A percentile compares a stretch with the other conserved stretches of the same genome.
phyloP scores from a whole-genome alignment of 2,888 invertebrate species.

The Zhengitettix transpicula region DNA sequence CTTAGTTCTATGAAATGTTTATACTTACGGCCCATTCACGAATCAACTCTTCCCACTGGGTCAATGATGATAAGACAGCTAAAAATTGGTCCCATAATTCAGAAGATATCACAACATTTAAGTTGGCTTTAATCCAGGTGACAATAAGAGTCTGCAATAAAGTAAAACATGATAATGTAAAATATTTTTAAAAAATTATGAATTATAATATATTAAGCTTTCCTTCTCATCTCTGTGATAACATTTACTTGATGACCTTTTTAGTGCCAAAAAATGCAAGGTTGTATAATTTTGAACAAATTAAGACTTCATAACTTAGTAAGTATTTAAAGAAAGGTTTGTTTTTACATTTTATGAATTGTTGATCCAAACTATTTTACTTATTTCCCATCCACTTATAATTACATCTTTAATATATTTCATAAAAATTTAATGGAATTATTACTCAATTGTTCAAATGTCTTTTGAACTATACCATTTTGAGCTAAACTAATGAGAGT shows the following conservation, averaged over 20 bases:
- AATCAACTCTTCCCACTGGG: slow-evolving; percentile 86
- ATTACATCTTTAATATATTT: too few species aligned
- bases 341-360: neutral
- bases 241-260: neutral
- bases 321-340: neutral
- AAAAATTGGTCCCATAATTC: slow-evolving; percentile 91
- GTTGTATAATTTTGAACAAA: too few species aligned
- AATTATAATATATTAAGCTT: neutral
- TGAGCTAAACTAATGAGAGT: too few species aligned
- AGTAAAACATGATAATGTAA: neutral
- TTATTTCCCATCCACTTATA: too few species aligned
- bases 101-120: slow-evolving; percentile 77
- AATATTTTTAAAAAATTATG: neutral
- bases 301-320: too few species aligned
- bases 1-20: neutral
- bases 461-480: too few species aligned
- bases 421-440: too few species aligned
- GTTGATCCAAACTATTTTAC: neutral
- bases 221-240: neutral
- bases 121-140: slow-evolving; percentile 94
- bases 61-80: slow-evolving; percentile 68
- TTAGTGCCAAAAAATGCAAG: too few species aligned
- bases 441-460: too few species aligned
- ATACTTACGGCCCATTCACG: slow-evolving; percentile 83
- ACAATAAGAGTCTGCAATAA: slow-evolving; percentile 82